Conservation (phyloP, 2,797 vertebrate species). For the Nannoperca australis region DNA sequence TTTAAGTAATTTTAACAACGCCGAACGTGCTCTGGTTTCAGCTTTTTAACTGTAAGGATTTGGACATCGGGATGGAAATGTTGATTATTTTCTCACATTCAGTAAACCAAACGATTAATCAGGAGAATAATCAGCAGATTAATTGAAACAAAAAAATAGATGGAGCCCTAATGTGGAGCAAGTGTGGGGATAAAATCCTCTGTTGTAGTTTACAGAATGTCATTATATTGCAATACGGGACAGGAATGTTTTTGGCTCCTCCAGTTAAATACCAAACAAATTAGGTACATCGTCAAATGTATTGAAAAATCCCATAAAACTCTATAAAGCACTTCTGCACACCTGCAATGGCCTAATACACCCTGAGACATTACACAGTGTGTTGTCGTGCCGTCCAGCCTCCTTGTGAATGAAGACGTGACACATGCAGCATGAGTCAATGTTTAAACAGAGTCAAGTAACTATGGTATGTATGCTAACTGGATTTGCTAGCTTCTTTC, state of each 20-base stretch:
- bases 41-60: neutral
- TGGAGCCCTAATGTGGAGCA: neutral
- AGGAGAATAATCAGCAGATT: neutral
- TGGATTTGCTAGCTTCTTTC: conserved; percentile 26
- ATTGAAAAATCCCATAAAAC: too few relatives aligned
- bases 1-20: neutral
- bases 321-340: neutral
- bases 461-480: conserved; percentile 25
- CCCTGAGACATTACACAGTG: neutral
- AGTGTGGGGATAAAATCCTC: neutral
- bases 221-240: too few relatives aligned
- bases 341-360: neutral
- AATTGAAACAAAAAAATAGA: neutral
- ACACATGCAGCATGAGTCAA: conserved; percentile 13
- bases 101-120: too few relatives aligned
- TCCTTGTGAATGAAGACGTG: neutral
- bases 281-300: too few relatives aligned
- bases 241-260: too few relatives aligned
- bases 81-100: neutral
- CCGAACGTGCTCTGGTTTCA: neutral
- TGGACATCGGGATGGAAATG: too few relatives aligned
- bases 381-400: neutral
- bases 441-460: conserved; percentile 15
- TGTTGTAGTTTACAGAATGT: too few relatives aligned
- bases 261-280: too few relatives aligned